Base-by-base conservation (phyloP, 2,797 vertebrate genomes). In the Enteromius mattozi region DNA sequence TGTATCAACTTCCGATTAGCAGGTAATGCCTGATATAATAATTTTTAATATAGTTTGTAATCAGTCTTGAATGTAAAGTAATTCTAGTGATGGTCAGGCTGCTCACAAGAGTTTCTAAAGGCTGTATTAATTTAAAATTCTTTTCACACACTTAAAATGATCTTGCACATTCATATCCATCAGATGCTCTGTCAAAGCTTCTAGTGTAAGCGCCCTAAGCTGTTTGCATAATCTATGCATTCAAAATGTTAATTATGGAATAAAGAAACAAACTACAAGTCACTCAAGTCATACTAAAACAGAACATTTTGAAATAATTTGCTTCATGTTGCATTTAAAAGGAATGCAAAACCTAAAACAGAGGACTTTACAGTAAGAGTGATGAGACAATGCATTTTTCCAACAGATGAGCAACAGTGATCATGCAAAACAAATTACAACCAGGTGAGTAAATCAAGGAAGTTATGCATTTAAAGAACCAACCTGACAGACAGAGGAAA, bases 161-260 rank as follows among this genome's bases (percentile, higher is more conserved):
- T 17, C 24, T 33, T 33, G 70, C 42, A 47, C 7, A 30, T 30
- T 72, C 14, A 72, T 19, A 72, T 47, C 70, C 42, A 47, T 72
- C 24, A 27, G 40, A 70, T 24, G 37, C 12, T 70, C 21, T 45
- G 68, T 72, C 42, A 49, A 27, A 72, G 24, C 70, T 47, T 17
- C n/a, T 72, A 30, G 14, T 17, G 6, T 72, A 42, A 13, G 37
- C 2, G 5, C 68, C 12, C 12, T 70, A 70, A 70, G 4, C 68
- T 45, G 40, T 70, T 70, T 24, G 21, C n/a, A 70, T 45, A 24
- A 70, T 70, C 68, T 45, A 45, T n/a, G 13, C n/a, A 45, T 6
- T 49, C 3, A 30, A 33, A 72, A 47, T 72, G 16, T 72, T 72
- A 70, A 70, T 70, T 70, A 70, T 8, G n/a, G 68, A 24, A 49